A percentile compares a stretch with the other conserved stretches of the same genome.
Evolutionary conservation across 2,797 vertebrate species (phyloP).

Genomic region (Premnoplex brunnescens): DNA sequence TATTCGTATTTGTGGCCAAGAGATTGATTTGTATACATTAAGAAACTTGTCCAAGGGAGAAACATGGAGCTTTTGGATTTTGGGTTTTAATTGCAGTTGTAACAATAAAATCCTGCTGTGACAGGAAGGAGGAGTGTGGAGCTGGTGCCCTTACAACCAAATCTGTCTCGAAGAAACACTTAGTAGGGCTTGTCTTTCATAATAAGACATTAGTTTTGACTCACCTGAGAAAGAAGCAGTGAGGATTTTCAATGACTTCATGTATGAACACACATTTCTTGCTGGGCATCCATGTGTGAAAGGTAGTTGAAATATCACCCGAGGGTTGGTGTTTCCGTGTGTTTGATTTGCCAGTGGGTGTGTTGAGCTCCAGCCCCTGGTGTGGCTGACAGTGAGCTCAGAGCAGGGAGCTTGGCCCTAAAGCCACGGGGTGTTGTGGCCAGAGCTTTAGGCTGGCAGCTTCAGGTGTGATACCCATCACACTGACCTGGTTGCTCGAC

Average conservation of each 20-base stretch:
- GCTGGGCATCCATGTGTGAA: not conserved
- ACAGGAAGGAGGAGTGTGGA: not conserved
- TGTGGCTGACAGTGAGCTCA: not conserved
- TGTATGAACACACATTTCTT: fast-evolving
- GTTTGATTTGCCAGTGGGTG: not conserved
- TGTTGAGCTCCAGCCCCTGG: not conserved
- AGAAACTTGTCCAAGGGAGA: not conserved
- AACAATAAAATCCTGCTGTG: not conserved
- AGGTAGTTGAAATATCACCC: not conserved
- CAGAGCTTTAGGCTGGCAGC: no score
- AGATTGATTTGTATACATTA: not conserved
- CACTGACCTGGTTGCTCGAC: not conserved
- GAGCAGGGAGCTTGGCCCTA: not conserved
- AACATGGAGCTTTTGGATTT: not conserved
- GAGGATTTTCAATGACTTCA: not conserved
- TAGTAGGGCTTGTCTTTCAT: not conserved
- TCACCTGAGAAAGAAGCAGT: not conserved
- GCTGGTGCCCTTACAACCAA: not conserved
- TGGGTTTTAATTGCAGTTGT: not conserved
- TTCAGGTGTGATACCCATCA: not conserved
- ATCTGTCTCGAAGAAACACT: not conserved
- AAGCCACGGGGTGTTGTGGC: not conserved
- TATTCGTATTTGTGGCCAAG: not conserved
- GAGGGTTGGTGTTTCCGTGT: not conserved
- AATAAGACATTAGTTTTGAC: not conserved